Conservation (phyloP, 1,140 invertebrate genomes). For the Microplitis mediator region DNA sequence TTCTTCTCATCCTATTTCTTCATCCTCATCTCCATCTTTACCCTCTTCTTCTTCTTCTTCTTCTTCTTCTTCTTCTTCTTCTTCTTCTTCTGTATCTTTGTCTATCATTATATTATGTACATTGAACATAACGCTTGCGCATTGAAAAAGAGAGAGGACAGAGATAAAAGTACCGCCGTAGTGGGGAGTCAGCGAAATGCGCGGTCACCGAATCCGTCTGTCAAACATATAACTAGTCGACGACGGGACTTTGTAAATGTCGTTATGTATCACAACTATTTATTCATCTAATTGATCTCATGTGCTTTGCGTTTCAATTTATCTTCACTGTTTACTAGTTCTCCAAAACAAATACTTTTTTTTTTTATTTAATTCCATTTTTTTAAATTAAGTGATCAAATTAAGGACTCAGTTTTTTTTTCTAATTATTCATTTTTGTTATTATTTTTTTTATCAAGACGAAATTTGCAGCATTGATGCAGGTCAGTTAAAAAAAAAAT, state of each 20-base stretch:
- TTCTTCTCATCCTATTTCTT: neutral
- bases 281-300: neutral
- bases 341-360: neutral
- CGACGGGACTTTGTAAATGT: slow-evolving; percentile 3
- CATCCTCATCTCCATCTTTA: neutral
- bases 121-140: slow-evolving; percentile 6
- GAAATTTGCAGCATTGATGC: no score
- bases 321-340: neutral
- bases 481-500: no score
- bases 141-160: neutral
- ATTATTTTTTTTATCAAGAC: no score
- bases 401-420: no score
- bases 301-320: neutral
- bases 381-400: no score
- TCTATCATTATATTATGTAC: neutral
- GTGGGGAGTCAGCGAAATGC: slow-evolving; percentile 25
- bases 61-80: neutral
- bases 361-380: neutral
- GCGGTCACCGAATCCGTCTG: slow-evolving; percentile 17
- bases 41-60: neutral
- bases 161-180: neutral
- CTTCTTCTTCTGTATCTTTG: neutral
- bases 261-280: neutral
- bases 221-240: slow-evolving; percentile 22
- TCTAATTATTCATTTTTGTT: no score